phyloP scores from a whole-genome alignment of 2,888 invertebrate species.

The Pristionchus japonicus region DNA sequence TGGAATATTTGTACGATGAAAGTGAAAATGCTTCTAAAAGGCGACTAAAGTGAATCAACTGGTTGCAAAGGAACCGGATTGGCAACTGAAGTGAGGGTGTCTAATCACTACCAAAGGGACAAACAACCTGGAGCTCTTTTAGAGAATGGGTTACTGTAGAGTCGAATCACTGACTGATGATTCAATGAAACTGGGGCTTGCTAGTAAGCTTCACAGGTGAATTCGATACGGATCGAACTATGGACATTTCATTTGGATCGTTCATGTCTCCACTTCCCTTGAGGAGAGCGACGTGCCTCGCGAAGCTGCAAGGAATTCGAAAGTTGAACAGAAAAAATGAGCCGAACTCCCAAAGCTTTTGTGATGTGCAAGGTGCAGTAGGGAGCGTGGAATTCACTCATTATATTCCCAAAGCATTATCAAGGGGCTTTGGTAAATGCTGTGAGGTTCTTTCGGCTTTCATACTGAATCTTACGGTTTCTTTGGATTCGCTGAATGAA shows the following conservation, averaged over 20 bases:
- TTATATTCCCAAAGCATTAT: too few relatives aligned
- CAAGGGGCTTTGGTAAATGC: too few relatives aligned
- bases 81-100: not conserved
- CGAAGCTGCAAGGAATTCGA: conserved; percentile 45
- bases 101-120: not conserved
- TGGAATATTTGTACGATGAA: not conserved
- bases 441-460: too few relatives aligned
- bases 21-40: not conserved
- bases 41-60: not conserved
- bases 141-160: conserved; percentile 13
- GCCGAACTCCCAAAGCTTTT: too few relatives aligned
- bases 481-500: too few relatives aligned
- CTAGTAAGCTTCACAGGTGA: not conserved
- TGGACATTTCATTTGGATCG: conserved; percentile 33
- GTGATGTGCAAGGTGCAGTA: too few relatives aligned
- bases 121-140: not conserved
- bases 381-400: too few relatives aligned
- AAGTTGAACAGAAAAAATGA: too few relatives aligned
- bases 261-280: not conserved
- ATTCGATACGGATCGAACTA: not conserved
- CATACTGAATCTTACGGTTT: too few relatives aligned
- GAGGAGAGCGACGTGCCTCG: conserved; percentile 39
- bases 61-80: not conserved
- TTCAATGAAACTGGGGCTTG: not conserved
- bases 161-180: not conserved